Conservation (phyloP, 2,888 invertebrate genomes). For the Encarsia formosa region DNA sequence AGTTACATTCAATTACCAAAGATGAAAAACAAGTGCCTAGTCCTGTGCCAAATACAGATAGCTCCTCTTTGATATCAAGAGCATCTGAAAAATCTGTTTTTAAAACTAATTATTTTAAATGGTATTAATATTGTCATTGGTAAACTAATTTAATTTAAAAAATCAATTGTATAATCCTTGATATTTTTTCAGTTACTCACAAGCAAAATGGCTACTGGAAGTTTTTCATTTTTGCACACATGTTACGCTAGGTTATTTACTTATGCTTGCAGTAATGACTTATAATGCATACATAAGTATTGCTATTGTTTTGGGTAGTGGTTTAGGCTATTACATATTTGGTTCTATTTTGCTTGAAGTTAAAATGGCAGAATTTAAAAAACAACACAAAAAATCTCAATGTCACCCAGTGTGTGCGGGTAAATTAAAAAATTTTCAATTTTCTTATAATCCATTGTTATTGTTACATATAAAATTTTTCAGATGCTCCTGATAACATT, state of each 20-base stretch:
- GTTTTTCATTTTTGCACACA: conserved; percentile 56
- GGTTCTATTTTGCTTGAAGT: conserved; percentile 55
- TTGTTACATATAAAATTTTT: conserved; percentile 4
- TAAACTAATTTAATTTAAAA: too few relatives aligned
- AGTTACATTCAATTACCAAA: conserved; percentile 49
- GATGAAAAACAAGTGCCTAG: conserved; percentile 42
- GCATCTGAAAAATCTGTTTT: conserved; percentile 30
- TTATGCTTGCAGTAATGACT: conserved; percentile 72
- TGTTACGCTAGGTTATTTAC: conserved; percentile 63
- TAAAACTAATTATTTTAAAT: too few relatives aligned
- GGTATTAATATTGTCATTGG: too few relatives aligned
- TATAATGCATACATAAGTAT: conserved; percentile 67
- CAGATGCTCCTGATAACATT: conserved; percentile 34
- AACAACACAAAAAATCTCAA: conserved; percentile 30
- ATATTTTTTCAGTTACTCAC: conserved; percentile 30
- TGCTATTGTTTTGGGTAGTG: conserved; percentile 63
- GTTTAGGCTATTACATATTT: conserved; percentile 58
- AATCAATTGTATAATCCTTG: too few relatives aligned
- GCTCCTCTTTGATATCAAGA: conserved; percentile 49
- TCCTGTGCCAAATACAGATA: conserved; percentile 44
- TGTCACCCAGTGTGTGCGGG: conserved; percentile 44
- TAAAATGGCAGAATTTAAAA: conserved; percentile 53
- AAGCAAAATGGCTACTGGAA: conserved; percentile 51
- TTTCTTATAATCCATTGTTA: neutral
- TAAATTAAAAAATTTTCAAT: conserved; percentile 24